Base-by-base conservation (phyloP, 2,113 vertebrate genomes). In the Siniperca knerii region DNA sequence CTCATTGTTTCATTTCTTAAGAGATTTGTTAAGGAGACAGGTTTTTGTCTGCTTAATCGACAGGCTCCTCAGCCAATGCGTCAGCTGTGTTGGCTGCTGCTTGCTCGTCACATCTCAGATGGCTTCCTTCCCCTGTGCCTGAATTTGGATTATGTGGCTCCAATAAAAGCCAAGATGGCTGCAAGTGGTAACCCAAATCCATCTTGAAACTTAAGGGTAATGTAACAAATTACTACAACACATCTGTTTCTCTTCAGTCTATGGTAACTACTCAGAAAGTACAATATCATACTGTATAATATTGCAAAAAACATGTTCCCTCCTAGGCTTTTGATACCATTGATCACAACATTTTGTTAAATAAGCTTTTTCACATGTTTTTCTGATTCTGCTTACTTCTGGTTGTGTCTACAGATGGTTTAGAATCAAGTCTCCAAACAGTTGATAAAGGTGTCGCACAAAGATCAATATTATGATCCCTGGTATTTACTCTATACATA, bases 41-140 rank as follows among this genome's bases (percentile, higher is more conserved):
- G 29, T 50, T 80, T 79, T 75, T 79, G 2, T 69, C 7, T 23
- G 72, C 42, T 23, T 11, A 60, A 50, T 35, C 33, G 6, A 55
- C 18, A 11, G 25, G 44, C 23, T 58, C 55, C 15, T 70, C 15
- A 21, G 37, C 16, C 37, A 65, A 20, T 21, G 4, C 6, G 9
- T 70, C 57, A 58, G 57, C 77, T 71, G 57, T 50, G 23, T 25
- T 60, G 4, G 20, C 80, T 60, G n/a, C 20, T 50, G 2, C 20
- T 73, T 55, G 35, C 35, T 74, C 35, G 6, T 71, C 64, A 55
- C n/a, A 73, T 18, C 40, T 64, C 25, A 73, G 48, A 81, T 74
- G 54, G 37, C n/a, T 60, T 84, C 55, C 67, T 60, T 84, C 55
- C 67, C 66, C 46, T n/a, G 20, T 8, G 15, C 35, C 15, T 8